Conservation (phyloP, 2,113 vertebrate genomes). For the Isurus oxyrinchus region DNA sequence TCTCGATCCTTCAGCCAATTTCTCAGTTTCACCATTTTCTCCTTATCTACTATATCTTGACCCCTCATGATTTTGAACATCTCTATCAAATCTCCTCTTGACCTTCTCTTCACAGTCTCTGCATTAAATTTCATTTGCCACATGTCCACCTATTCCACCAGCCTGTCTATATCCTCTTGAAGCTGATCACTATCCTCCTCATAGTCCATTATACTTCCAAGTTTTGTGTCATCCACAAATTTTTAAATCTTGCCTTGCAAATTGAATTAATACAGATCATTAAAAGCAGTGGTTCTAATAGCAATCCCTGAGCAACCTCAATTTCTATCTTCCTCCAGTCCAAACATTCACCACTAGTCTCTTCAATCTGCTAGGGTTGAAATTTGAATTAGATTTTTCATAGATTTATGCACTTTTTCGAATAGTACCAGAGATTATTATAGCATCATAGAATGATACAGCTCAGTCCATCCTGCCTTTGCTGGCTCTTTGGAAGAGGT, state of each 20-base stretch:
- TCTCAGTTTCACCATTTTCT: not conserved
- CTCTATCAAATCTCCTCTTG: not conserved
- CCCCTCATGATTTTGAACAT: not conserved
- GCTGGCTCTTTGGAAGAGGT: not conserved
- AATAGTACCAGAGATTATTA: not conserved
- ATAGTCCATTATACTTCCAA: not conserved
- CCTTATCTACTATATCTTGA: not conserved
- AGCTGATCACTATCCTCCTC: not conserved
- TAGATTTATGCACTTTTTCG: not conserved
- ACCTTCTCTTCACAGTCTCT: too few species aligned
- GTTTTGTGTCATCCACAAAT: not conserved
- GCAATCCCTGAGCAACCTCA: not conserved
- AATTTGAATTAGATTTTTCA: not conserved
- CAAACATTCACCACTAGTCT: not conserved
- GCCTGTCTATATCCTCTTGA: not conserved
- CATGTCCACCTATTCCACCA: not conserved
- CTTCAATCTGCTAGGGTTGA: not conserved
- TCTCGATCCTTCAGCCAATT: not conserved
- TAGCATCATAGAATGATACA: not conserved
- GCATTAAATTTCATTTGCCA: not conserved
- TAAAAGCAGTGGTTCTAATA: not conserved
- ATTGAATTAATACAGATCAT: not conserved
- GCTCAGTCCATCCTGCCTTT: not conserved
- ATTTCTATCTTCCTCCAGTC: not conserved
- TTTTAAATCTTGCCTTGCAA: not conserved